These are phyloP conservation scores for Nomada fabriciana DNA, from an alignment of 2,888 invertebrate species.

Conservation along the genomic window DNA sequence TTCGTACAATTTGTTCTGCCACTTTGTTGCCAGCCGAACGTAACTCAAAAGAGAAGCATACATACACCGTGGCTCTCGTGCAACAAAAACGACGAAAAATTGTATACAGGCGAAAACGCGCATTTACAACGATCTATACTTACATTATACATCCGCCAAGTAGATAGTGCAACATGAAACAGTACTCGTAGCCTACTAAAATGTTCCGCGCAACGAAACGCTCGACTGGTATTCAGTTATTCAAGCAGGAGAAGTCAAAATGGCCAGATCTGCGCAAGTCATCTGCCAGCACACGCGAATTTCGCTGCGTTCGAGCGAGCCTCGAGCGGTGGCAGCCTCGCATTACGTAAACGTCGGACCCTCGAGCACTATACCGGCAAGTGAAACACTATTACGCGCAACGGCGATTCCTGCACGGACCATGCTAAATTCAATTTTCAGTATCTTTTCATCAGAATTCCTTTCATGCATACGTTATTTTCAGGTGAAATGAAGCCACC, in stretches of 20 bases:
- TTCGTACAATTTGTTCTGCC: background rate
- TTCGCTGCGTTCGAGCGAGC: constrained; percentile 17
- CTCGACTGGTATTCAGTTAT: constrained; percentile 30
- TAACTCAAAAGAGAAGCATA: background rate
- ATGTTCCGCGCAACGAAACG: background rate
- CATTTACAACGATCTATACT: no score
- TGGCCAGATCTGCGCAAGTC: constrained; percentile 8
- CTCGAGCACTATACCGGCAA: constrained; percentile 42
- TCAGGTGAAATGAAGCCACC: constrained; percentile 50
- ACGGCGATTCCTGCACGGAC: constrained; percentile 44
- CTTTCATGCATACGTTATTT: constrained; percentile 69
- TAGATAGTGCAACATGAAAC: no score
- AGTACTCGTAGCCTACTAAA: background rate
- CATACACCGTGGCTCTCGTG: background rate
- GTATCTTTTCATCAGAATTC: constrained; percentile 73
- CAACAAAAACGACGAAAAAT: background rate
- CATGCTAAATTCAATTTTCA: constrained; percentile 73
- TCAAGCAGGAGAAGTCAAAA: constrained; percentile 32
- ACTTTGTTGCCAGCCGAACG: background rate
- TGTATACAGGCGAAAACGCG: no score
- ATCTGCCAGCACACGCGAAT: constrained; percentile 36
- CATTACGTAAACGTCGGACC: constrained; percentile 60
- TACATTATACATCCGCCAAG: no score
- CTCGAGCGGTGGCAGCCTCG: constrained; percentile 34
- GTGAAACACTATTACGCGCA: constrained; percentile 55